Base-by-base conservation (phyloP, 2,888 invertebrate genomes). In the Tetragonisca angustula region DNA sequence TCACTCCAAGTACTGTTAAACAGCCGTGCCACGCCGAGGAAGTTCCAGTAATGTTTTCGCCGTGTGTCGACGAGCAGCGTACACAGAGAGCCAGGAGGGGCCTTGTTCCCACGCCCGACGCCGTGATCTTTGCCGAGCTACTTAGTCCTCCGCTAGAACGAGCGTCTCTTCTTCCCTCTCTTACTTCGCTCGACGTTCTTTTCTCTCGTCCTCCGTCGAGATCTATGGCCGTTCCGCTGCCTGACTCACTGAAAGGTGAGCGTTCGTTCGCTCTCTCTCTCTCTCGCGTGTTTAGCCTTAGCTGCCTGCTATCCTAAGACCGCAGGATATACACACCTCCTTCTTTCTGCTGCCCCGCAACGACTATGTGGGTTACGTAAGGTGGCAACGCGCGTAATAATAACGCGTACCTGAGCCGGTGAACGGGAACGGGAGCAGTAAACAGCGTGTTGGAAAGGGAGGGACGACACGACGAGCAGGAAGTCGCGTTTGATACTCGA, bases 81-180 rank as follows among this genome's bases (percentile, higher is more conserved):
- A 70, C 68, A 79, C 74, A 82, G 74, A 76, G 61, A 76, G 61
- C 75, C 89, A 89, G 89, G 86, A 89, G 89, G 89, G 87, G 89
- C 88, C 89, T 92, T 92, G 92, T 94, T 94, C 94, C 93, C 93
- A 93, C 93, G 93, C 90, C 93, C 94, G 93, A 87, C 86, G 92
- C 92, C 92, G 93, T 94, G 94, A 93, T 94, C 94, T 94, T 93
- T 94, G 91, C 91, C 89, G 87, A 89, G 89, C 90, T 91, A 87
- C 90, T 89, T 89, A 88, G 89, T 89, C 90, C 88, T 86, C 84
- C 65, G 83, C 89, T 88, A 92, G 90, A 86, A 91, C 90, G 84
- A 88, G 86, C 83, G 85, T 59, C 36, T 86, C 87, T 86, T 82
- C 87, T 72, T 85, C 77, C 84, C 73, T 84, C 82, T 84, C 82